Base-by-base conservation (phyloP, 2,113 vertebrate genomes). In the Hydrochoerus hydrochaeris region DNA sequence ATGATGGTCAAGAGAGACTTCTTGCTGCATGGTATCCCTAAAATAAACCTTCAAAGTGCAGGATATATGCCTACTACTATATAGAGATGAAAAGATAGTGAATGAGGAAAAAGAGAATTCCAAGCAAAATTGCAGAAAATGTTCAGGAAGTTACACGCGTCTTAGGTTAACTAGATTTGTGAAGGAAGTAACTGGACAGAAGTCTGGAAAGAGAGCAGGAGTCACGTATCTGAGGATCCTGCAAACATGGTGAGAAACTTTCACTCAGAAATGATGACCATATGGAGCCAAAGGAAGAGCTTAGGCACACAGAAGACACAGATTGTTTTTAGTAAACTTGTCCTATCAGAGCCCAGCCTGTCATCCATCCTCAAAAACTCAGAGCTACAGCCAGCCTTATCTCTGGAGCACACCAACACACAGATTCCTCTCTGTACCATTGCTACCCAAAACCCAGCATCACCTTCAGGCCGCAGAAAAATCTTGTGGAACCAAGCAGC, bases 371-470 rank as follows among this genome's bases (percentile, higher is more conserved):
- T 67, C 24, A 13, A 41, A 49, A 16, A 28, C 54, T 87, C 60
- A 85, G 57, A 75, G 62, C 38, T 7, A 16, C 8, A 3, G 0
- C 81, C 52, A 38, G 7, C 28, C 62, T 60, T 52, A 3, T 54
- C 85, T 69, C 90, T 24, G 17, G 77, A 38, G 38, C 63, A 54
- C 11, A 7, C 6, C 17, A 30, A 32, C 49, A 62, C 28, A 20
- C 0, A 57, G 19, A 75, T 32, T 12, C 28, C 38, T 57, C 17
- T 2, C 12, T 20, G 16, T 16, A 2, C 22, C 5, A 7, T 9
- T 8, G 28, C 49, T 26, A 30, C 41, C 41, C 6, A 44, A 24
- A 78, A 54, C 12, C 11, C 2, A 60, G 63, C 35, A 62, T 88
- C 84, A 8, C 32, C 62, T 30, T 62, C 57, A 16, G 65, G 44